phyloP scores from a whole-genome alignment of 2,888 invertebrate genomes.

The Drosophila kanekoi region DNA sequence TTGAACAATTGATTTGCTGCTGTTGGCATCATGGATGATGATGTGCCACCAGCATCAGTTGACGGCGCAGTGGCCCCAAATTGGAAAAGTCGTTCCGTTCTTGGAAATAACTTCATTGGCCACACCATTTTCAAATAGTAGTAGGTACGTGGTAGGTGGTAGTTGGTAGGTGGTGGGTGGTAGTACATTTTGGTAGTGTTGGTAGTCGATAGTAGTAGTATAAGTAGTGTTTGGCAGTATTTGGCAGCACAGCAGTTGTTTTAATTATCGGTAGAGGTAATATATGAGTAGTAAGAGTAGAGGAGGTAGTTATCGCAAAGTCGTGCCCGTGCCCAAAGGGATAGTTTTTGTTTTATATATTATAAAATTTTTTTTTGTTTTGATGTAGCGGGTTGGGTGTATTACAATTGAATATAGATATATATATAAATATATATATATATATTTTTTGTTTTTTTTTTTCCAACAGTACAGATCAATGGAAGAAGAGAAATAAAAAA shows the following conservation, averaged over 20 bases:
- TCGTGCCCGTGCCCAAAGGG: constrained; percentile 52
- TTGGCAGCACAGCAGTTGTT: constrained; percentile 10
- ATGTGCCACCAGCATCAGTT: constrained; percentile 18
- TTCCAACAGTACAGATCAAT: constrained; percentile 32
- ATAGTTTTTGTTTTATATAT: too few species aligned
- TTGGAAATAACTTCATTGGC: constrained; percentile 26
- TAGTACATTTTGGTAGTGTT: constrained; percentile 1
- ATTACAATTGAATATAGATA: constrained; percentile 34
- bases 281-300: constrained; percentile 1
- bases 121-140: constrained; percentile 10
- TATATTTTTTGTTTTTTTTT: background rate
- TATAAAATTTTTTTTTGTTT: constrained; percentile 7
- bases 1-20: constrained; percentile 45
- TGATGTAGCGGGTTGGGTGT: constrained; percentile 2
- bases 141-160: constrained; percentile 2
- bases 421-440: too few species aligned
- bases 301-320: constrained; percentile 10
- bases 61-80: constrained; percentile 46
- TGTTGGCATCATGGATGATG: constrained; percentile 24
- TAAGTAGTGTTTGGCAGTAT: constrained; percentile 1
- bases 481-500: constrained; percentile 14
- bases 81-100: constrained; percentile 54
- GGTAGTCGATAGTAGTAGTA: constrained; percentile 8
- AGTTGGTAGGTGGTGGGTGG: background rate
- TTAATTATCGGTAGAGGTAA: background rate